These are phyloP conservation scores for Labeo catla DNA, from an alignment of 2,113 vertebrate species.

Conservation along the genomic window DNA sequence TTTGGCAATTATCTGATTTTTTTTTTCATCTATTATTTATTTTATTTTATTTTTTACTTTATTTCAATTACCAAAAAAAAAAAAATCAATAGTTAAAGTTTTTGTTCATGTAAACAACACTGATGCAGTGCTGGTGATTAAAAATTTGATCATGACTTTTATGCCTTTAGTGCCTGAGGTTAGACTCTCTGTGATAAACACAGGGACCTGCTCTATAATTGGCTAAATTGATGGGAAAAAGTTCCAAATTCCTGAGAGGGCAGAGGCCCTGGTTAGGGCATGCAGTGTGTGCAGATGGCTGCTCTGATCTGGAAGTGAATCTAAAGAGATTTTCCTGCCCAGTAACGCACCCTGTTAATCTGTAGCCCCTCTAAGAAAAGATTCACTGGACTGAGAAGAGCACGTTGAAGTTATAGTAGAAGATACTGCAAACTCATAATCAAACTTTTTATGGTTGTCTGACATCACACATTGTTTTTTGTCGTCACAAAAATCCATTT, in stretches of 20 bases:
- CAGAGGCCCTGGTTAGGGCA: slow-evolving; percentile 68
- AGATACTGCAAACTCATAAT: neutral
- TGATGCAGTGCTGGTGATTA: neutral
- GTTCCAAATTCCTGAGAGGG: slow-evolving; percentile 68
- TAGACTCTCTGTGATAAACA: slow-evolving; percentile 69
- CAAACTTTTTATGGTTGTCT: neutral
- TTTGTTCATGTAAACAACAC: neutral
- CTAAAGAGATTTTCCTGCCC: slow-evolving; percentile 31
- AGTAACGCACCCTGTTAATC: slow-evolving; percentile 34
- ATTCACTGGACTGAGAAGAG: neutral
- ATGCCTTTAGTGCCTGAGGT: slow-evolving; percentile 63
- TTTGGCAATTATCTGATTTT: neutral
- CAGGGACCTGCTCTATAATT: slow-evolving; percentile 72
- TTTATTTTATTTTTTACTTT: neutral
- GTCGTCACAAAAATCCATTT: neutral
- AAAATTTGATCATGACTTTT: neutral
- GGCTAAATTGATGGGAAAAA: slow-evolving; percentile 67
- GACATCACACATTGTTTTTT: neutral
- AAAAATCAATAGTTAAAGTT: too few species aligned
- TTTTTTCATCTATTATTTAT: neutral
- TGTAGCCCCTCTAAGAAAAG: slow-evolving; percentile 3
- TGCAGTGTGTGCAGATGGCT: slow-evolving; percentile 61
- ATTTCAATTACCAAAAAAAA: neutral
- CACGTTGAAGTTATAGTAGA: neutral
- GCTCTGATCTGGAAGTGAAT: slow-evolving; percentile 48